phyloP scores from a whole-genome alignment of 2,888 invertebrate species.

The Ophion obscuratus region DNA sequence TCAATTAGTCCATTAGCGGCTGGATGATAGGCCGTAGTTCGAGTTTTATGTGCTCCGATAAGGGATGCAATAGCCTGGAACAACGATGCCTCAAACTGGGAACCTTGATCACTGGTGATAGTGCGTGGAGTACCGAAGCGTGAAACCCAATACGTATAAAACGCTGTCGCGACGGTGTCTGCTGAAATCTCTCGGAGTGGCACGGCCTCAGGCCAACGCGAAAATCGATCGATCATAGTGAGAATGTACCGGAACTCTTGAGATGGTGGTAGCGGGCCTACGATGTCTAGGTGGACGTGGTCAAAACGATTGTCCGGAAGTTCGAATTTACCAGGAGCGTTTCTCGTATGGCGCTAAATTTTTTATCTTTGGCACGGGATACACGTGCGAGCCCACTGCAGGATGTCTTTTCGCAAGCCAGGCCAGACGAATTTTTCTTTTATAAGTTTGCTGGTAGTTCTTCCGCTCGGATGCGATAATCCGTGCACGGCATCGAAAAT shows the following conservation, averaged over 20 bases:
- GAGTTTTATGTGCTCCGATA: slow-evolving; percentile 16
- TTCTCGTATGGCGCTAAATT: slow-evolving; percentile 71
- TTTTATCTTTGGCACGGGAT: slow-evolving; percentile 76
- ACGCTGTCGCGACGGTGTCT: slow-evolving; percentile 51
- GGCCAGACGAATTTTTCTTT: slow-evolving; percentile 72
- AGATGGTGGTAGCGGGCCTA: slow-evolving; percentile 58
- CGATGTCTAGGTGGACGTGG: slow-evolving; percentile 67
- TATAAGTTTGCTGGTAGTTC: slow-evolving; percentile 63
- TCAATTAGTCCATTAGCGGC: slow-evolving; percentile 40
- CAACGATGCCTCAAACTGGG: slow-evolving; percentile 32
- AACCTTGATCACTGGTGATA: slow-evolving; percentile 31
- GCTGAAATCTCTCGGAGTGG: slow-evolving; percentile 56
- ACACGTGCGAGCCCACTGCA: slow-evolving; percentile 73
- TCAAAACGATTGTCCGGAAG: slow-evolving; percentile 65
- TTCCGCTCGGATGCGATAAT: slow-evolving; percentile 64
- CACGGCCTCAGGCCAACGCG: slow-evolving; percentile 63
- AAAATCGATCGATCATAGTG: slow-evolving; percentile 65
- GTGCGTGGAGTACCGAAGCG: slow-evolving; percentile 39
- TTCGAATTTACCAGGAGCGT: slow-evolving; percentile 64
- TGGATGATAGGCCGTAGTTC: slow-evolving; percentile 40
- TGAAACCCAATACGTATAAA: slow-evolving; percentile 31
- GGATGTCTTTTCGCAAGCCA: slow-evolving; percentile 69
- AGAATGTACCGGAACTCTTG: slow-evolving; percentile 61
- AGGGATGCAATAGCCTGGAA: slow-evolving; percentile 27
- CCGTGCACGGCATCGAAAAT: slow-evolving; percentile 64